Evolutionary conservation across 1,140 invertebrate species (phyloP).

Genomic region (Drosophila orosa): DNA sequence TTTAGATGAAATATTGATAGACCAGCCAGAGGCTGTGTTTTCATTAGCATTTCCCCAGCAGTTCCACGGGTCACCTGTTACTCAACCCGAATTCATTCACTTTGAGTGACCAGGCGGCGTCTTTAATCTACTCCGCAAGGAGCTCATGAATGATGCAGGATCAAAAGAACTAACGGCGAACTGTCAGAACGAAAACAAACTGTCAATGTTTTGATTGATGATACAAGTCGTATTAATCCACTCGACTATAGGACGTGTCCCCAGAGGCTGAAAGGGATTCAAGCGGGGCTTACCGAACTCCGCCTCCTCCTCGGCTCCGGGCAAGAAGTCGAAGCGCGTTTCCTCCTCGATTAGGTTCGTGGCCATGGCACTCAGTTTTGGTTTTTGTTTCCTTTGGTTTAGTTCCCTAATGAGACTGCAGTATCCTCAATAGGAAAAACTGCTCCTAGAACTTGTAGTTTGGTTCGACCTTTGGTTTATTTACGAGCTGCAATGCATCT

Average conservation of each 20-base stretch:
- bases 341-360: conserved; percentile 51
- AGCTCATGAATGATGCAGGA: conserved; percentile 28
- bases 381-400: conserved; percentile 3
- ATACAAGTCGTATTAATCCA: conserved; percentile 25
- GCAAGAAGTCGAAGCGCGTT: conserved; percentile 55
- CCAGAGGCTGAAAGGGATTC: conserved; percentile 30
- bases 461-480: not conserved
- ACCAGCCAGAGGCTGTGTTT: not conserved
- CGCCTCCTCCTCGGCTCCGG: conserved; percentile 69
- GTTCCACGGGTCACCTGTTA: not conserved
- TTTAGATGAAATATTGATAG: conserved; percentile 3
- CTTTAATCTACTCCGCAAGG: conserved; percentile 4
- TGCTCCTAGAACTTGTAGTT: not conserved
- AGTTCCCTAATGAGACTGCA: conserved; percentile 20
- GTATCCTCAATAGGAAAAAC: not conserved
- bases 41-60: not conserved
- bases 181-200: conserved; percentile 22
- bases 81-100: not conserved
- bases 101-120: not conserved
- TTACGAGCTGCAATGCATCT: conserved; percentile 40
- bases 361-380: conserved; percentile 36
- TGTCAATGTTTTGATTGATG: conserved; percentile 48
- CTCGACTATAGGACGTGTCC: not conserved
- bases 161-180: conserved; percentile 30
- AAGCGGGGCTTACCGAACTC: conserved; percentile 62